Conservation (phyloP, 2,797 vertebrate species). For the Malurus leucopterus region DNA sequence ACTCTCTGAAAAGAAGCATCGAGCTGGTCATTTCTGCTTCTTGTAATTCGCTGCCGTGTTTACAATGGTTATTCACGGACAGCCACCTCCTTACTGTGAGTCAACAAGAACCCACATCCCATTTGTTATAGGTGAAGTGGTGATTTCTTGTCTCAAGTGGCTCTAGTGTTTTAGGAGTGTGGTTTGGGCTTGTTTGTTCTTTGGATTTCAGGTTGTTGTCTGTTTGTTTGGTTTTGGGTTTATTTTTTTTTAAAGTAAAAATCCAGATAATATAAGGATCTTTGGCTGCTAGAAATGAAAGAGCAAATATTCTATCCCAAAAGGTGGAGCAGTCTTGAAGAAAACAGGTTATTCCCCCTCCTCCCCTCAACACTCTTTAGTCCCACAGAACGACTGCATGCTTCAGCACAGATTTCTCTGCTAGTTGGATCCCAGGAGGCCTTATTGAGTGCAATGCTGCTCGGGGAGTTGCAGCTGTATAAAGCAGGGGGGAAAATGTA, state of each 20-base stretch:
- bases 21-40: neutral
- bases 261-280: neutral
- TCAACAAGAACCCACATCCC: neutral
- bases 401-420: slow-evolving; percentile 83
- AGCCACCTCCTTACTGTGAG: neutral
- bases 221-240: neutral
- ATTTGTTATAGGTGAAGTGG: neutral
- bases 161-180: neutral
- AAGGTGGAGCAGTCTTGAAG: slow-evolving; percentile 77
- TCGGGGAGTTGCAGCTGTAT: slow-evolving; percentile 82
- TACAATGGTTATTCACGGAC: neutral
- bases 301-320: slow-evolving; percentile 77
- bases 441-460: slow-evolving; percentile 76
- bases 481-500: slow-evolving; percentile 55
- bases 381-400: slow-evolving; percentile 63
- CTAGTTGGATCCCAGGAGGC: slow-evolving; percentile 89
- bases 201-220: neutral
- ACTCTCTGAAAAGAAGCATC: slow-evolving; percentile 39
- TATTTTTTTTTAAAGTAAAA: neutral
- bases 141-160: slow-evolving; percentile 8
- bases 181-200: neutral
- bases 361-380: neutral
- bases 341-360: slow-evolving; percentile 59
- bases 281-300: slow-evolving; percentile 57
- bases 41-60: slow-evolving; percentile 32